phyloP scores from a whole-genome alignment of 1,140 invertebrate species.

The Drosophila nebulosa region DNA sequence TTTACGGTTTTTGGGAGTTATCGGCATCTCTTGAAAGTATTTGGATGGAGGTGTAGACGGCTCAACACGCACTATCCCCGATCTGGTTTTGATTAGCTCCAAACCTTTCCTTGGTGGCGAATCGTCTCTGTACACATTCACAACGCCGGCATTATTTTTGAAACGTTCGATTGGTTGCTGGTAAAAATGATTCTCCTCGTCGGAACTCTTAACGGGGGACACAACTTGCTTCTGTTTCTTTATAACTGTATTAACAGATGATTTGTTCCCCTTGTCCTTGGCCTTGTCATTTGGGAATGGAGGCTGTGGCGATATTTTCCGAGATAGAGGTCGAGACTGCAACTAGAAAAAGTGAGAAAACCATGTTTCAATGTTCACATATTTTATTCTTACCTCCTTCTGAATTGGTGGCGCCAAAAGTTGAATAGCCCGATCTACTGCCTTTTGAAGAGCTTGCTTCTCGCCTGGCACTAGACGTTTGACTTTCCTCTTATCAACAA shows the following conservation, averaged over 20 bases:
- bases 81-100: conserved; percentile 35
- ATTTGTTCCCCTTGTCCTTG: neutral
- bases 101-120: neutral
- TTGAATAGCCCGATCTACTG: neutral
- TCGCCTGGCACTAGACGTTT: conserved; percentile 8
- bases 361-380: neutral
- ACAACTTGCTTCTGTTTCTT: neutral
- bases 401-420: neutral
- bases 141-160: conserved; percentile 52
- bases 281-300: neutral
- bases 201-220: conserved; percentile 55
- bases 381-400: neutral
- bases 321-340: neutral
- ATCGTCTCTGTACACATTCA: conserved; percentile 18
- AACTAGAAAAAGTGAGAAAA: neutral
- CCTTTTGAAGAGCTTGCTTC: conserved; percentile 4
- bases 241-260: no score
- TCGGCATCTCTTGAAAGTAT: conserved; percentile 50
- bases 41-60: conserved; percentile 56
- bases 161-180: conserved; percentile 17
- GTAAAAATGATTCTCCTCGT: conserved; percentile 46
- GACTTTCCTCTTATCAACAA: neutral
- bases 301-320: conserved; percentile 4
- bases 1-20: conserved; percentile 26
- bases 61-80: conserved; percentile 59